Evolutionary conservation across 2,113 vertebrate species (phyloP), one percentile per base, ranked within the genome.

Genomic region (Hypocryptadius cinnamomeus): DNA sequence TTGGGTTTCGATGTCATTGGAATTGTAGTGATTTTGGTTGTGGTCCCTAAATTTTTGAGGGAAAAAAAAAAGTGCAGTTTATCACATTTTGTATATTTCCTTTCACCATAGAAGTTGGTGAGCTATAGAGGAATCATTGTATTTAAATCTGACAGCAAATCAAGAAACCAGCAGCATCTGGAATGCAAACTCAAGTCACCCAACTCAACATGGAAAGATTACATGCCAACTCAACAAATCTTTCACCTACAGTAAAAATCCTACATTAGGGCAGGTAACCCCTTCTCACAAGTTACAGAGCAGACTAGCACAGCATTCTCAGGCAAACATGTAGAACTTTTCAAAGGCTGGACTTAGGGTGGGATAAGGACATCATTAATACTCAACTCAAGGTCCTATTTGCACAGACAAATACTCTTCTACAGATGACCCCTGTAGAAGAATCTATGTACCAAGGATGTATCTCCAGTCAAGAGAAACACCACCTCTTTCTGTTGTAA

Each of bases 1-100:
- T 99, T 99, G 35, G 99, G 99, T 89, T 99, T 99, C 23, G 99
- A 99, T 31, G 98, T 99, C 99, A 99, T 99, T 81, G 99, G 99
- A 93, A 99, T 99, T 77, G 99, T 99, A 88, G 99, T 99, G 97
- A 99, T 99, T 98, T 99, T 99, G 14, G 99, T 99, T 19, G 99
- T 99, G 7, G 99, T 99, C 85, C 99, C 99, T 99, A 90, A 60
- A 85, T 93, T 85, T 70, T 96, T 90, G 64, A n/a, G 42, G 61
- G 73, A 79, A 96, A 91, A 96, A 91, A 40, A 13, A 78, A 92
- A 1, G 40, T 13, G 68, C 39, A 18, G 11, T 87, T 91, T 92
- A 79, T 53, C 74, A 23, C 57, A 54, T 18, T 56, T 28, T 22
- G 71, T 22, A 39, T 25, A 74, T 72, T 91, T 87, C 68, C 71